A percentile compares a stretch with the other conserved stretches of the same genome.
Evolutionary conservation across 2,113 vertebrate genomes (phyloP).

Genomic region (Ptilorrhoa leucosticta): DNA sequence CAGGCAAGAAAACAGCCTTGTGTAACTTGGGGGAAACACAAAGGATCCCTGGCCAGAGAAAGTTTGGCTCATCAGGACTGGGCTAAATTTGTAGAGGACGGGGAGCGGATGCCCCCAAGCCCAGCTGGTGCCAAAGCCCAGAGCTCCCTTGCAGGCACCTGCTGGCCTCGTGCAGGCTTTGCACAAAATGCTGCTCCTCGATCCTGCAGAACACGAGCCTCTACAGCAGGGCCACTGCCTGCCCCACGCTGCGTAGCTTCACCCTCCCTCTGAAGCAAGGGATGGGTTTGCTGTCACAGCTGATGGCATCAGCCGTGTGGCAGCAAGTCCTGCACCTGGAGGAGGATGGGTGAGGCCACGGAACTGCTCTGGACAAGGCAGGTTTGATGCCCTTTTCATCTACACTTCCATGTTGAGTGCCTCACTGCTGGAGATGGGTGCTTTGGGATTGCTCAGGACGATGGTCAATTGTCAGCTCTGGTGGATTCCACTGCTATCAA

Average conservation of each 20-base stretch:
- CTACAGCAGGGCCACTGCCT: not conserved
- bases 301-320: fast-evolving
- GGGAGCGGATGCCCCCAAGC: not conserved
- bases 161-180: not conserved
- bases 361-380: not conserved
- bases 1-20: not conserved
- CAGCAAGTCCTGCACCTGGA: not conserved
- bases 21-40: not conserved
- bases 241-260: fast-evolving
- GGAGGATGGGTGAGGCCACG: fast-evolving
- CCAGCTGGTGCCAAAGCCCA: not conserved
- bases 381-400: not conserved
- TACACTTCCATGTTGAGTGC: fast-evolving
- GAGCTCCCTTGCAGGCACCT: not conserved
- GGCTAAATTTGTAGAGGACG: not conserved
- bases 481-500: not conserved
- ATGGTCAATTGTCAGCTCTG: not conserved
- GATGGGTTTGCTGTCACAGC: not conserved
- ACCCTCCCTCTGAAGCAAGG: not conserved
- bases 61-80: not conserved
- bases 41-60: not conserved
- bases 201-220: not conserved
- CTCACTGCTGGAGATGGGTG: fast-evolving
- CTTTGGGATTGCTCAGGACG: fast-evolving
- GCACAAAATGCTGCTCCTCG: not conserved